These are phyloP conservation scores for Platysteira castanea DNA, from an alignment of 2,113 vertebrate genomes.

Conservation along the genomic window DNA sequence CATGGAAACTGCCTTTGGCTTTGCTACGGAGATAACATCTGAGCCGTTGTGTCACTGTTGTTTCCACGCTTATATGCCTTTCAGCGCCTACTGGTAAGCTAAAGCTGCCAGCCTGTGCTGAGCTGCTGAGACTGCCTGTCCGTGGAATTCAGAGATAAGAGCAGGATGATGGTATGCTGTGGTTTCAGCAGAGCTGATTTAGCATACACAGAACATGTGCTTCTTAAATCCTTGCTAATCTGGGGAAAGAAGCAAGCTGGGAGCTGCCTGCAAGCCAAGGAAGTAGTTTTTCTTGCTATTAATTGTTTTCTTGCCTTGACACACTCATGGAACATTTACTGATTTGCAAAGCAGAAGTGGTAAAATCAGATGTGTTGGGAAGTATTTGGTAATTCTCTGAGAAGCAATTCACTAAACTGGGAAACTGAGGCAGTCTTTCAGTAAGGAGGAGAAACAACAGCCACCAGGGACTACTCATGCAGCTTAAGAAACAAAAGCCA, in stretches of 20 bases:
- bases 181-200: constrained; percentile 16
- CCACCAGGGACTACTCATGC: background rate
- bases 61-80: background rate
- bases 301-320: background rate
- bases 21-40: background rate
- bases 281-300: background rate
- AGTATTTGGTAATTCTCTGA: background rate
- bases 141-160: constrained; percentile 16
- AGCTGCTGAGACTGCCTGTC: background rate
- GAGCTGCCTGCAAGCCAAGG: background rate
- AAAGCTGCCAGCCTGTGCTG: background rate
- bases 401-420: background rate
- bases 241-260: background rate
- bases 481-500: background rate
- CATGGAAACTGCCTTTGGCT: constrained; percentile 19
- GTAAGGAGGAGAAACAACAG: background rate
- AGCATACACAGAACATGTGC: background rate
- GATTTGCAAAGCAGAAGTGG: background rate
- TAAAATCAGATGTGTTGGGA: background rate
- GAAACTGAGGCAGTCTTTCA: background rate
- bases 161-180: background rate
- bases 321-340: background rate
- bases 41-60: background rate
- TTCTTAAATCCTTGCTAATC: constrained; percentile 17
- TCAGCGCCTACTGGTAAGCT: background rate